Percentiles rank a stretch among this genome's conserved stretches.
Evolutionary conservation across 1,140 invertebrate genomes (phyloP).

Genomic region (Heliconius eleuchia): DNA sequence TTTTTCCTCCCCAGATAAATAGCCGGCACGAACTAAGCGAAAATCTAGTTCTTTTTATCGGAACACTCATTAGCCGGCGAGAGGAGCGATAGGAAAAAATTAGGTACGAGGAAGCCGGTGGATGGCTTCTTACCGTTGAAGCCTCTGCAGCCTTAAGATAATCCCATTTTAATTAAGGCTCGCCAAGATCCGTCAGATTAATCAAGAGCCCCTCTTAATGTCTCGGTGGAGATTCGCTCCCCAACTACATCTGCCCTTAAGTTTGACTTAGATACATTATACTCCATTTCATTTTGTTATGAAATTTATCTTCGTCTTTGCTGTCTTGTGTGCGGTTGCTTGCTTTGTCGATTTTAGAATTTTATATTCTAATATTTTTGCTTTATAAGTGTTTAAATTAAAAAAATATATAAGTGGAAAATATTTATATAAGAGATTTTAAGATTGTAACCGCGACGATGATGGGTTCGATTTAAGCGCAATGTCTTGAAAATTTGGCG

Average conservation of each 20-base stretch:
- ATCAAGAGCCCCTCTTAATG: slow-evolving; percentile 52
- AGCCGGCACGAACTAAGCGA: slow-evolving; percentile 19
- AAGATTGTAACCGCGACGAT: no score
- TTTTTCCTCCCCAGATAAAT: slow-evolving; percentile 19
- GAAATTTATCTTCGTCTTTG: slow-evolving; percentile 21
- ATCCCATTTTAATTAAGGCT: slow-evolving; percentile 70
- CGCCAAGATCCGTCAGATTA: slow-evolving; percentile 56
- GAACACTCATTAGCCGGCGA: slow-evolving; percentile 36
- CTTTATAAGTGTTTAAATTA: background rate
- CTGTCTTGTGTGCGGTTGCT: background rate
- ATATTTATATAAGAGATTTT: no score
- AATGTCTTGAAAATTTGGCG: no score
- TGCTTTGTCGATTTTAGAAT: background rate
- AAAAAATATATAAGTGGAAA: no score
- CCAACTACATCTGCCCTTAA: slow-evolving; percentile 37
- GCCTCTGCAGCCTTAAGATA: slow-evolving; percentile 50
- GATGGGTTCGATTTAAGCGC: no score
- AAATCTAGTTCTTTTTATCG: slow-evolving; percentile 37
- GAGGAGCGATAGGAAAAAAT: slow-evolving; percentile 38
- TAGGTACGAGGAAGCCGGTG: slow-evolving; percentile 25
- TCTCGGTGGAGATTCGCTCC: slow-evolving; percentile 37
- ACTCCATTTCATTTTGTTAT: slow-evolving; percentile 18
- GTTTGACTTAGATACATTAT: slow-evolving; percentile 29
- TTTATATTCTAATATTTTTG: background rate
- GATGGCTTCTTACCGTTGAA: slow-evolving; percentile 32